Percentiles rank a stretch among this genome's conserved stretches.
These are phyloP conservation scores for Resseliella maxima DNA, from an alignment of 2,888 invertebrate genomes.

Conservation along the genomic window DNA sequence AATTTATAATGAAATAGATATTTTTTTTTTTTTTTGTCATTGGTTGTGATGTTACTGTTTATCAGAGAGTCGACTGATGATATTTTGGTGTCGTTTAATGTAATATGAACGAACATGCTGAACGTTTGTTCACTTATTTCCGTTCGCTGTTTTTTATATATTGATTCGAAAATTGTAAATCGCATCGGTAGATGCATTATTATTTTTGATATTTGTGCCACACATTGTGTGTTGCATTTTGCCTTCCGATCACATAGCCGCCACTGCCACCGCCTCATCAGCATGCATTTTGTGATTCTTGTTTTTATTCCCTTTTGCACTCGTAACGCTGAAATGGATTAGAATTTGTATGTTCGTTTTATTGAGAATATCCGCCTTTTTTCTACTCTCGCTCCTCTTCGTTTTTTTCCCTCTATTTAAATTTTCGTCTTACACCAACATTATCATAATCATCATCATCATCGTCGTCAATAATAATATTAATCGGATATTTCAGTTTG, in stretches of 20 bases:
- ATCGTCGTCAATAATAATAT: neutral
- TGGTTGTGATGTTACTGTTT: too few species aligned
- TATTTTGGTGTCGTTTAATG: neutral
- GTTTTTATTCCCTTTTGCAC: too few species aligned
- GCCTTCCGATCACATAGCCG: neutral
- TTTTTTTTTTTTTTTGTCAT: neutral
- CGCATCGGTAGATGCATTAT: neutral
- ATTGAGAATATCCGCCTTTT: too few species aligned
- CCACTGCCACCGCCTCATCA: too few species aligned
- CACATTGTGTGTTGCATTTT: neutral
- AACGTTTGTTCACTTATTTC: neutral
- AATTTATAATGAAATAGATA: neutral
- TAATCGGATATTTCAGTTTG: neutral
- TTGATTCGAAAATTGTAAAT: neutral
- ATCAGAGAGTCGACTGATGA: too few species aligned
- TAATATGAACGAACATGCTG: neutral
- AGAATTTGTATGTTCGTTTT: too few species aligned
- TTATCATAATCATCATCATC: too few species aligned
- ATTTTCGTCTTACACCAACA: too few species aligned
- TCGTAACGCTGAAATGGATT: too few species aligned
- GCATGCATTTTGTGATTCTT: too few species aligned
- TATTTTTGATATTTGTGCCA: neutral
- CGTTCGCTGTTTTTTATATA: neutral
- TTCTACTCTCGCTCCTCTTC: too few species aligned
- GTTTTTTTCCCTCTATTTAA: too few species aligned